Base-by-base conservation (phyloP, 2,888 invertebrate genomes). In the Aphidius colemani region DNA sequence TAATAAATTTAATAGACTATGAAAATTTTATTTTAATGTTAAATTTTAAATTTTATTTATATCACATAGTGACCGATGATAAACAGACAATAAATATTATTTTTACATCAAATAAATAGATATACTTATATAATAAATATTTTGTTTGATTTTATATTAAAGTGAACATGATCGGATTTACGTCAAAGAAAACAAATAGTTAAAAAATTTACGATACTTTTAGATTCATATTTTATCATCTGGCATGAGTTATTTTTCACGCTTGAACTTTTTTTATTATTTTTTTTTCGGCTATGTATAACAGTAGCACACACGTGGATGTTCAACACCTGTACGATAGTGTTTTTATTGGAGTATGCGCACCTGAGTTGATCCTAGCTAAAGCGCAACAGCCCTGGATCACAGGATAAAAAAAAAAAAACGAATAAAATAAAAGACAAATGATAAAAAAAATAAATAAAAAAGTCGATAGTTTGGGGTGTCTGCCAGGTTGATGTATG, bases 401-500 rank as follows among this genome's bases (percentile, higher is more conserved):
- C 53, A 43, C 41, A 53, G 53, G 13, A n/a, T 41, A n/a, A 39
- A 30, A 55, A 9, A 46, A 13, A 44, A 49, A 49, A 58, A 63
- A 39, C 13, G 46, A 57, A 63, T n/a, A 61, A 46, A 30, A 46
- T 53, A 41, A 44, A 45, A 6, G 56, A 43, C 39, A 56, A 48
- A 48, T 7, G 48, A 43, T 40, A 13, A 53, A 11, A 50, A 50
- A 30, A 59, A 40, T 51, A 53, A 53, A 39, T 55, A 56, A 49
- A 40, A 41, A 53, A 59, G 58, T 60, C 67, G 65, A 66, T 65
- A 62, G 68, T 65, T 63, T 59, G 65, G 55, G 61, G 63, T 67
- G 68, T 68, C 67, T 51, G 60, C 63, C 64, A 65, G 61, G 61
- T 66, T 68, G 68, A 70, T 66, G 65, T 68, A 67, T 67, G 68